Evolutionary conservation across 1,140 invertebrate species (phyloP), one percentile per base, ranked within the genome.

Genomic region (Atta colombica): DNA sequence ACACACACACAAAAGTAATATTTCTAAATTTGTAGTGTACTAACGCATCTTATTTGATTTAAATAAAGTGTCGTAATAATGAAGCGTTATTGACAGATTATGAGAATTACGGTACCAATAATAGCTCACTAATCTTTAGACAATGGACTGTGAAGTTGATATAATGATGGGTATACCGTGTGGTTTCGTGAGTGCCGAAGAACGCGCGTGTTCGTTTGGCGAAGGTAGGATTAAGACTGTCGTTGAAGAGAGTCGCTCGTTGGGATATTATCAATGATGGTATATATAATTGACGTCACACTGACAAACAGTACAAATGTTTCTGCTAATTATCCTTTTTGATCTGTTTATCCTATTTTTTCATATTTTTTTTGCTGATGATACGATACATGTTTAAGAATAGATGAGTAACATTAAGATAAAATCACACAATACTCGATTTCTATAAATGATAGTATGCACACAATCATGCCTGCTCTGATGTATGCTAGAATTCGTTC

Each of bases 191-290:
- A 18, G 49, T 8, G 39, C 7, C 21, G 63, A 58, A 65, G 51
- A 78, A 65, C 45, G 78, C 75, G 14, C 75, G 88, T 89, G 86
- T 61, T 63, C 51, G 55, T 85, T 21, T 51, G 45, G 18, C 65
- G 80, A 25, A 78, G 75, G 89, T 18, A 69, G 60, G 58, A 53
- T 49, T 45, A 21, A 81, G 69, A 90, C 89, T 90, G 89, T 75
- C 53, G 31, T 61, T 49, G 25, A 77, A 87, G 88, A 90, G 89
- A 84, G 85, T 85, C 49, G 61, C 21, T 80, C 45, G 28, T 58
- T 63, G 35, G 55, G 18, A 81, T 58, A 71, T 80, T 75, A 81
- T 61, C 39, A 14, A 74, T 72, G 51, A 39, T 49, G 3, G 25
- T 31, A 18, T 45, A 45, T 10, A 45, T 51, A 51, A 81, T 25